Evolutionary conservation across 2,888 invertebrate genomes (phyloP), one percentile per base, ranked within the genome.

Genomic region (Sphaeridia pumilis): DNA sequence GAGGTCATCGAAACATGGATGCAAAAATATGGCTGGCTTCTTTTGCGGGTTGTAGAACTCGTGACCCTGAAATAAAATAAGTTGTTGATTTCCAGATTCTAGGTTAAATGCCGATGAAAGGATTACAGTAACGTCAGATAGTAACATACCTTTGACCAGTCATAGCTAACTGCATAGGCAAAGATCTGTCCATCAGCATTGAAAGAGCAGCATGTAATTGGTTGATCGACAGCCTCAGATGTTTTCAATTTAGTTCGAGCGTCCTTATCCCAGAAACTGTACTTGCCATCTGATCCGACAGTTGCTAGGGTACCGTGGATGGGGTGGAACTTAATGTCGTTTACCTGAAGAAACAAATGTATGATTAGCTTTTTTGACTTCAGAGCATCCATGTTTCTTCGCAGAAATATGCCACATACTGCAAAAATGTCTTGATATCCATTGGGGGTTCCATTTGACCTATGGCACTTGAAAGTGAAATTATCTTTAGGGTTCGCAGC

Each of bases 261-360:
- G 74, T 98, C 97, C 74, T 98, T 98, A 74, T 98, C 97, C 97
- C 97, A 98, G 74, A 94, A 98, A 67, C 90, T 90, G 73, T 90
- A 98, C 7, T 90, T 82, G 14, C 97, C 97, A 73, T 98, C 98
- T 14, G 93, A 89, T 22, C 98, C 98, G 31, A 93, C 93, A 0
- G 98, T 98, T 4, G 94, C 89, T 67, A 98, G 75, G 41, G 97
- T 98, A 21, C 94, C 93, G 74, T 98, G 95, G 45, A 82, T 75
- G 14, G 97, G 98, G 75, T 98, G 98, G 75, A 99, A 98, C 49
- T 89, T 87, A 59, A 94, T 85, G 71, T 88, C 90, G 72, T 95
- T 94, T 20, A 94, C 80, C 79, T 80, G 57, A 17, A 64, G 65
- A 31, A 17, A n/a, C n/a, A n/a, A n/a, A n/a, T n/a, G n/a, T n/a